Base-by-base conservation (phyloP, 1,140 invertebrate species). In the Cataglyphis hispanica region DNA sequence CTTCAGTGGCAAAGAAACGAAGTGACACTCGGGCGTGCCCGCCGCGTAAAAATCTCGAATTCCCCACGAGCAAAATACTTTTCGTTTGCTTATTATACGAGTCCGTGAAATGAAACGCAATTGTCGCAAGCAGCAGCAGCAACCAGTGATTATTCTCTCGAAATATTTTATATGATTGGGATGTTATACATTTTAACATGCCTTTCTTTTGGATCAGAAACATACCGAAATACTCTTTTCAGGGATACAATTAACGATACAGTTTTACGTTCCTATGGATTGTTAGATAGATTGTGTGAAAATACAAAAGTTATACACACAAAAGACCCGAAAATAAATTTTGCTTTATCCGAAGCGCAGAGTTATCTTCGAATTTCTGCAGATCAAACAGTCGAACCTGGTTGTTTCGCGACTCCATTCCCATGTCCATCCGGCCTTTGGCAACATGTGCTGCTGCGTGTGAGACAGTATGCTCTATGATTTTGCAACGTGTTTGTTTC, bases 301-400 rank as follows among this genome's bases (percentile, higher is more conserved):
- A 1, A 31, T 64, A 31, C 19, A 8, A 34, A 70, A 16, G 16
- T 34, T 3, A 27, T 46, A 16, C 61, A 34, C 37, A 22, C 11
- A 60, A 60, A n/a, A n/a, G 25, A 43, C 37, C 53, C 53, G 40
- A 43, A 67, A 53, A 7, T 61, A 60, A 60, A 72, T 34, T 72
- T 1, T 46, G 37, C 25, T n/a, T 46, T 25, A 67, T 43, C 22
- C 19, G 37, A 25, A 80, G 13, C 22, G 11, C 0, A 22, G 53
- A 60, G 53, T 83, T 83, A 72, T 83, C 67, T 60, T 83, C 37
- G 53, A 83, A 83, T 72, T 83, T 83, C 78, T 72, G 67, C 53
- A 74, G 37, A 83, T 83, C 78, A 83, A 74, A 83, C 78, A 56
- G 19, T 25, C 67, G 53, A 25, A 43, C 66, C 37, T 56, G 37